A percentile compares a stretch with the other conserved stretches of the same genome.
These are phyloP conservation scores for Zootoca vivipara DNA, from an alignment of 2,113 vertebrate genomes.

Conservation along the genomic window DNA sequence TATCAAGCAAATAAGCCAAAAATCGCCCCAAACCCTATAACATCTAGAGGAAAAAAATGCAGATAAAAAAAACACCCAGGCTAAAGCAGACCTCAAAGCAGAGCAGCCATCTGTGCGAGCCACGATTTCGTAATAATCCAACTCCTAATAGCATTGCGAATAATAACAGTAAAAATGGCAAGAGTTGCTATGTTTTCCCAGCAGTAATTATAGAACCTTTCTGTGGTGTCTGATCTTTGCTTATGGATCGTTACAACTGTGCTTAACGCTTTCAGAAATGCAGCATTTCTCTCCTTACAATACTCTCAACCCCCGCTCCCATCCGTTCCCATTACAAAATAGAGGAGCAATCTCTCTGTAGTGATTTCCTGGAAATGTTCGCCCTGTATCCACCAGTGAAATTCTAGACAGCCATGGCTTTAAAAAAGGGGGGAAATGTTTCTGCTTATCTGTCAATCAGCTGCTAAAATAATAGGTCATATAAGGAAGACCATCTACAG, in stretches of 20 bases:
- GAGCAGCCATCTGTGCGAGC: slow-evolving; percentile 68
- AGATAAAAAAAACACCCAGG: slow-evolving; percentile 48
- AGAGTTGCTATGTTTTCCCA: slow-evolving; percentile 51
- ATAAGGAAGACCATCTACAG: not conserved
- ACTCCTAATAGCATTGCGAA: slow-evolving; percentile 69
- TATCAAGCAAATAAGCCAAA: slow-evolving; percentile 71
- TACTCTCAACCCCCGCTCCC: slow-evolving; percentile 11
- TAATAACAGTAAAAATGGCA: slow-evolving; percentile 70
- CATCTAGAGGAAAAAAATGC: slow-evolving; percentile 53
- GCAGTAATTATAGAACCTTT: slow-evolving; percentile 65
- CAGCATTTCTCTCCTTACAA: slow-evolving; percentile 32
- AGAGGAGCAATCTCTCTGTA: slow-evolving; percentile 22
- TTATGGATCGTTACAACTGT: slow-evolving; percentile 63
- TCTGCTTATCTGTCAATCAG: not conserved
- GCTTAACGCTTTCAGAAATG: slow-evolving; percentile 52
- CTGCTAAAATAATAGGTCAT: not conserved
- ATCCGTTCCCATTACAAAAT: not conserved
- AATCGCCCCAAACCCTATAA: slow-evolving; percentile 67
- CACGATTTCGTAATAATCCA: slow-evolving; percentile 69
- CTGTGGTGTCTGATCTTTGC: slow-evolving; percentile 68
- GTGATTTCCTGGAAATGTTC: slow-evolving; percentile 33
- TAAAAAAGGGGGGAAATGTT: not conserved
- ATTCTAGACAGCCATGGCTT: not conserved
- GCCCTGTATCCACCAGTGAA: fast-evolving
- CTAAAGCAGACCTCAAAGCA: slow-evolving; percentile 69